Evolutionary conservation across 2,113 vertebrate species (phyloP), one percentile per base, ranked within the genome.

Genomic region (Suncus etruscus): DNA sequence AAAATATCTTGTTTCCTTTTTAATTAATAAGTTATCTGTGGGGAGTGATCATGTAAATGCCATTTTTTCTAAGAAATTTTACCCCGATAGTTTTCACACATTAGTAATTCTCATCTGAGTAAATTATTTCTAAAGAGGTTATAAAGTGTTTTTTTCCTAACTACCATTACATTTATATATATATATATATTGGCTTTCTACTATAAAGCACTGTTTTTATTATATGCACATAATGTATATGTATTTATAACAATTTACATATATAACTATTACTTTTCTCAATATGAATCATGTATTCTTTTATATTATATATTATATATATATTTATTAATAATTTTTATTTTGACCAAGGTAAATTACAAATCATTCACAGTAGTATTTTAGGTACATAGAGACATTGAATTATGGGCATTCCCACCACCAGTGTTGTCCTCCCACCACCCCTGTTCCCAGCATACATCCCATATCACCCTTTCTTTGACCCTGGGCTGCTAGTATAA

Each of bases 31-130:
- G 20, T 7, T 32, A 48, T 72, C n/a, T 29, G 45, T 29, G 2
- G 48, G 89, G 29, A 83, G 54, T 89, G 63, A 29, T 15, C 73
- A 68, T 68, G 3, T 83, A 74, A 51, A 32, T 86, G 83, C 73
- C 9, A 7, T 73, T 89, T 93, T 47, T n/a, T 6, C 11, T 25
- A 88, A 27, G 39, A 77, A 74, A 88, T 10, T 74, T 78, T 86
- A 3, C 88, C 8, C 9, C 10, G 45, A 2, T 85, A 58, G 58
- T 89, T 89, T 50, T 24, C 14, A 74, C 6, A 27, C 11, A 39
- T 48, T 78, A 76, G 61, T 92, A 85, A 89, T 79, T 90, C 9
- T 84, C 47, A 80, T 47, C 45, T 77, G 47, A 87, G 29, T 75
- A 68, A 73, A 45, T 39, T 39, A 39, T 39, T 39, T 39, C 39